Evolutionary conservation across 2,113 vertebrate genomes (phyloP), one percentile per base, ranked within the genome.

Genomic region (Lycocorax pyrrhopterus): DNA sequence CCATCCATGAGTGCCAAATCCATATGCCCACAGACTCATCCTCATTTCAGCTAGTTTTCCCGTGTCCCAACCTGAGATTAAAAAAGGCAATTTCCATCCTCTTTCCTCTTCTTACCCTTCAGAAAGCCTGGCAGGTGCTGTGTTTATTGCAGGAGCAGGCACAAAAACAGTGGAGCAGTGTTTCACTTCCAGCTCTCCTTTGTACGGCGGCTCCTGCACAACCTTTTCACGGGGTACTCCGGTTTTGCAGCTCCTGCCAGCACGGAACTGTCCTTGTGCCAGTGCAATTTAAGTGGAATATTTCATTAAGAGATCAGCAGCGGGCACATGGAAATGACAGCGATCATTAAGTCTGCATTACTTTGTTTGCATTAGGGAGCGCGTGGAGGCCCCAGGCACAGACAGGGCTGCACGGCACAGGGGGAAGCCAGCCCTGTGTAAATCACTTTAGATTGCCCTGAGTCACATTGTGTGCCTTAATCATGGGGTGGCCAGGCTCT

Each of bases 221-320:
- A 68, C 62, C 81, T 56, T 92, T 83, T 35, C 72, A 26, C 43
- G 58, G 52, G 44, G 22, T 17, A 22, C 84, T 53, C 60, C 4
- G 20, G 15, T 56, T 84, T 13, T 37, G 55, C 13, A 16, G 74
- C 66, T 90, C 74, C 80, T 83, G 90, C 84, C 91, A 85, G 81
- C 84, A 26, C 0, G 5, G 78, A 53, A 6, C 78, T 39, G 73
- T 81, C 73, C 62, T 64, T n/a, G 33, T 20, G 49, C 77, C 89
- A 62, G 81, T 7, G 39, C 81, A 66, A 9, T 80, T 93, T 43
- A 51, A 84, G 39, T 20, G 49, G 85, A 37, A 13, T 85, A 76
- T 85, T 96, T 95, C 79, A 84, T 91, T 53, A 83, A 85, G 87
- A 85, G 87, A 66, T 85, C 93, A 74, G 81, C 33, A 5, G 21